These are phyloP conservation scores for Vultur gryphus DNA, from an alignment of 2,797 vertebrate genomes.

Conservation along the genomic window DNA sequence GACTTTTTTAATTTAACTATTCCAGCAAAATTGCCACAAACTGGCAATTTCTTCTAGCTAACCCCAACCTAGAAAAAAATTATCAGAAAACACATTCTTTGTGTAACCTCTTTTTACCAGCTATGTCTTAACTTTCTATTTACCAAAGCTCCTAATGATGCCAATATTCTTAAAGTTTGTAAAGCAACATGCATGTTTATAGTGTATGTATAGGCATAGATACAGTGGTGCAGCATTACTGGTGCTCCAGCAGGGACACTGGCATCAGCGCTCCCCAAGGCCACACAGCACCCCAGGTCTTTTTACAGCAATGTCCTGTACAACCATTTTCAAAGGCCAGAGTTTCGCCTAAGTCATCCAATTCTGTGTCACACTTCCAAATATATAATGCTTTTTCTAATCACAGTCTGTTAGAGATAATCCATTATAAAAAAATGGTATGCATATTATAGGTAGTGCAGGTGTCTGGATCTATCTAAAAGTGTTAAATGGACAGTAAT, in stretches of 20 bases:
- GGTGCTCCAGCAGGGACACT: neutral
- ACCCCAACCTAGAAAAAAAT: neutral
- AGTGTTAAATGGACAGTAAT: neutral
- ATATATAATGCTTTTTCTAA: neutral
- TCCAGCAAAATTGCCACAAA: neutral
- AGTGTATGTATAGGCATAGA: too few relatives aligned
- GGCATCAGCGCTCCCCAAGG: neutral
- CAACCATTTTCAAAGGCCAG: neutral
- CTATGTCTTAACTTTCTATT: neutral
- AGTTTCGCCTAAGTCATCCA: neutral
- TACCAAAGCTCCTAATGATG: neutral
- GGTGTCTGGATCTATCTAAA: neutral
- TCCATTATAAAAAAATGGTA: neutral
- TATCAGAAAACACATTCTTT: neutral
- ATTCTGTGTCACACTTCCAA: neutral
- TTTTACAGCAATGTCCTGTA: neutral
- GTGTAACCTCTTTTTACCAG: neutral
- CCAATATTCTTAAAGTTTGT: neutral
- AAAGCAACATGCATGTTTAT: neutral
- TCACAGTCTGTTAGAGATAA: neutral
- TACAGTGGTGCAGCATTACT: neutral
- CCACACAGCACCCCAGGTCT: neutral
- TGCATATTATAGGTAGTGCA: neutral
- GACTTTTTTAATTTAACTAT: neutral
- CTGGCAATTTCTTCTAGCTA: neutral